phyloP scores from a whole-genome alignment of 2,888 invertebrate genomes.

The Saturnia japonica region DNA sequence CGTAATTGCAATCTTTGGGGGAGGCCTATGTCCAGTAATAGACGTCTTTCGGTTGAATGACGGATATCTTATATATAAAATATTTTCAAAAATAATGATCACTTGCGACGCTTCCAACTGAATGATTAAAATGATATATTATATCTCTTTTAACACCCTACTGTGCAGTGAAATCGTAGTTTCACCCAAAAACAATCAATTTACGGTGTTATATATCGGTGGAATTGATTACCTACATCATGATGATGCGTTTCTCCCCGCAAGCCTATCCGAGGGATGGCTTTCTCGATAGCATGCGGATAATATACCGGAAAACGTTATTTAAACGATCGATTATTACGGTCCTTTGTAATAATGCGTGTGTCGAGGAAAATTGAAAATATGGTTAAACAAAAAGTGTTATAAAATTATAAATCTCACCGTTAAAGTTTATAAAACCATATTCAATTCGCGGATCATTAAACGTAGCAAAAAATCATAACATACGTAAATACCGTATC shows the following conservation, averaged over 20 bases:
- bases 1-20: too few relatives aligned
- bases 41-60: too few relatives aligned
- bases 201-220: slow-evolving; percentile 26
- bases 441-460: background rate
- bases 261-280: slow-evolving; percentile 21
- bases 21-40: too few relatives aligned
- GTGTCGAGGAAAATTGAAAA: background rate
- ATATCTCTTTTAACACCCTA: background rate
- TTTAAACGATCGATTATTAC: slow-evolving; percentile 16
- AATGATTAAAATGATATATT: background rate
- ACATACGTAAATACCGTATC: background rate
- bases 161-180: slow-evolving; percentile 4
- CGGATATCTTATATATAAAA: too few relatives aligned
- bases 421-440: too few relatives aligned
- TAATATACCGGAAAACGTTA: slow-evolving; percentile 23
- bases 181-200: slow-evolving; percentile 34
- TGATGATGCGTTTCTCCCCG: slow-evolving; percentile 25
- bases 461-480: background rate
- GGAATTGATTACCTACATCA: slow-evolving; percentile 30
- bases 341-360: background rate
- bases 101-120: background rate
- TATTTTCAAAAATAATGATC: too few relatives aligned
- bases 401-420: background rate
- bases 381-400: background rate
- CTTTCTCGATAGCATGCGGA: slow-evolving; percentile 18